Conservation (phyloP, 1,140 invertebrate genomes). For the Chelonus insularis region DNA sequence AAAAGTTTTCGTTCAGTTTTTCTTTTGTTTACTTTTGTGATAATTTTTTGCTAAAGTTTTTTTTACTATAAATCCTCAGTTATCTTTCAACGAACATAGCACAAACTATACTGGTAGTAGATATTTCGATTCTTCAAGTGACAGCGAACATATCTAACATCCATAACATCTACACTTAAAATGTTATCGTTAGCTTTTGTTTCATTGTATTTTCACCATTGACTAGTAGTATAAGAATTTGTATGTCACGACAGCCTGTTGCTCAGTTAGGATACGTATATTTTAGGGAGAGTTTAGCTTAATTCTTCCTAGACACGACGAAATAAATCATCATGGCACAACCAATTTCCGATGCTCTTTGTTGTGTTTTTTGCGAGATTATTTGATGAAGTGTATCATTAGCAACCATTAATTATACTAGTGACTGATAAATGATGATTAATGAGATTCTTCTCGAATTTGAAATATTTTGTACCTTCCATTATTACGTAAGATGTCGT, state of each 20-base stretch:
- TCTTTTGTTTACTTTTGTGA: background rate
- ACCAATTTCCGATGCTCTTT: too few species aligned
- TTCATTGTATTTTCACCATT: constrained; percentile 5
- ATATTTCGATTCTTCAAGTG: background rate
- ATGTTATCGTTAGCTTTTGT: too few species aligned
- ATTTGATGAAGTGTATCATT: too few species aligned
- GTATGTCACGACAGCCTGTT: constrained; percentile 57
- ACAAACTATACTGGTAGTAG: background rate
- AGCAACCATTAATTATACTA: background rate
- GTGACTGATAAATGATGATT: background rate
- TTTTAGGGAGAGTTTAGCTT: constrained; percentile 27
- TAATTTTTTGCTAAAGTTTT: background rate
- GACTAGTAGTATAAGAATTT: background rate
- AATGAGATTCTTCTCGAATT: too few species aligned
- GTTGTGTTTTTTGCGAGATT: too few species aligned
- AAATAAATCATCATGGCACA: background rate
- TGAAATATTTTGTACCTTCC: background rate
- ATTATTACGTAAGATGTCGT: background rate
- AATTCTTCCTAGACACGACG: background rate
- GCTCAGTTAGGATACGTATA: constrained; percentile 35
- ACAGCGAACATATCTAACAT: too few species aligned
- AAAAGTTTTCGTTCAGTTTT: background rate
- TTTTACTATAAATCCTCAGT: background rate
- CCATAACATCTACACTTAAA: too few species aligned
- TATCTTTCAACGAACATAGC: background rate